Percentiles rank a stretch among this genome's conserved stretches.
These are phyloP conservation scores for Orius insidiosus DNA, from an alignment of 1,140 invertebrate genomes.

Conservation along the genomic window DNA sequence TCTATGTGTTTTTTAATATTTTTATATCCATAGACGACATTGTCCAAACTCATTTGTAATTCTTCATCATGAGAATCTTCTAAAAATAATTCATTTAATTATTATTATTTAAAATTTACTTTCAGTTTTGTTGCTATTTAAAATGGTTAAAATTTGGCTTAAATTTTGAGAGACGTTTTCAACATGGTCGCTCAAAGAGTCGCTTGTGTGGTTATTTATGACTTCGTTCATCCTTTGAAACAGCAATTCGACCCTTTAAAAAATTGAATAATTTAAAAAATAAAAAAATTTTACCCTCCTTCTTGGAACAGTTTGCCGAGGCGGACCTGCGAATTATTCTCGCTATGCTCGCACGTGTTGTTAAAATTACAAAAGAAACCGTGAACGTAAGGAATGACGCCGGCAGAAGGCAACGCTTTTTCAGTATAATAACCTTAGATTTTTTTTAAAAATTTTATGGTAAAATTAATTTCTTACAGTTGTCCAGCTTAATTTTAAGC, in stretches of 20 bases:
- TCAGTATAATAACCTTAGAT: slow-evolving; percentile 37
- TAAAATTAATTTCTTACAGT: slow-evolving; percentile 29
- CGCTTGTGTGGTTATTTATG: background rate
- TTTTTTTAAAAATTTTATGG: background rate
- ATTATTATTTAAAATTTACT: no score
- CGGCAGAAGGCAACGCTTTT: slow-evolving; percentile 40
- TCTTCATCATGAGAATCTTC: background rate
- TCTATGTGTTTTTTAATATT: background rate
- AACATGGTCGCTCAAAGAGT: background rate
- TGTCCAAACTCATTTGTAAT: background rate
- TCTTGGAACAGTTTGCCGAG: background rate
- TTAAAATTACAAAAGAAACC: slow-evolving; percentile 36
- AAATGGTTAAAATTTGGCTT: background rate
- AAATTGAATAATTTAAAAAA: no score
- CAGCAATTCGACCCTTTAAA: background rate
- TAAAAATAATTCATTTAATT: background rate
- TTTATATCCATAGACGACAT: background rate
- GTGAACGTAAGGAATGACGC: slow-evolving; percentile 34
- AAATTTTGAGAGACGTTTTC: background rate
- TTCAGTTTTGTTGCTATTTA: background rate
- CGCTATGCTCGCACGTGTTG: slow-evolving; percentile 33
- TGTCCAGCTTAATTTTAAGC: slow-evolving; percentile 25
- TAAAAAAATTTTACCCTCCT: slow-evolving; percentile 1
- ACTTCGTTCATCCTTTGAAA: background rate
- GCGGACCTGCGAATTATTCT: slow-evolving; percentile 12